Base-by-base conservation (phyloP, 2,113 vertebrate species). In the Procavia capensis region DNA sequence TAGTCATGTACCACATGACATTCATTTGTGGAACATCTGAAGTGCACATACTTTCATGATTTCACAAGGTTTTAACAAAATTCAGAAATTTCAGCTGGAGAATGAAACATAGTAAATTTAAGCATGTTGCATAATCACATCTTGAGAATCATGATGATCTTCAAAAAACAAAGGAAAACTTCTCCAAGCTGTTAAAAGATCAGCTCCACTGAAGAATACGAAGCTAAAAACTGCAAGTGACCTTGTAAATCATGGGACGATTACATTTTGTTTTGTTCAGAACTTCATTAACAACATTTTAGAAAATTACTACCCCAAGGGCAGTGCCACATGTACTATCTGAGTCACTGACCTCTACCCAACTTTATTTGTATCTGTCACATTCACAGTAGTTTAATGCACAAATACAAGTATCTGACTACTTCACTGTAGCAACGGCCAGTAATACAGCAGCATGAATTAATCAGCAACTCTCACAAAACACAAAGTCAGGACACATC, bases 281-380 rank as follows among this genome's bases (percentile, higher is more conserved):
- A 59, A 89, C 39, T 66, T 31, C 34, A 54, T 50, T 85, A 80
- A 94, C 82, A 68, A 57, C 81, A 90, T 66, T 90, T n/a, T 90
- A 57, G 85, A 90, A 59, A 82, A 47, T 13, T 19, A 1, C 54
- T 54, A 50, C 54, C 31, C 31, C 81, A 31, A 13, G 17, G 25
- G 36, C 54, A 45, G 11, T 24, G 45, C 25, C 10, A 2, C 20
- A 9, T 70, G 50, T 34, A 45, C 63, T 22, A 34, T 31, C 3
- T 70, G 80, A 74, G 63, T 80, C 74, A 64, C 74, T 34, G 39
- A 13, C 24, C 43, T n/a, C 93, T 27, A 14, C 34, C 47, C 41
- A 39, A 79, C 61, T 31, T 6, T 61, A 61, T 39, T 34, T 70
- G 39, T 17, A 47, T n/a, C 83, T 82, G 47, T 27, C 31, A 47